These are phyloP conservation scores for Saguinus imperator DNA, from an alignment of 2,113 vertebrate species.

Conservation along the genomic window DNA sequence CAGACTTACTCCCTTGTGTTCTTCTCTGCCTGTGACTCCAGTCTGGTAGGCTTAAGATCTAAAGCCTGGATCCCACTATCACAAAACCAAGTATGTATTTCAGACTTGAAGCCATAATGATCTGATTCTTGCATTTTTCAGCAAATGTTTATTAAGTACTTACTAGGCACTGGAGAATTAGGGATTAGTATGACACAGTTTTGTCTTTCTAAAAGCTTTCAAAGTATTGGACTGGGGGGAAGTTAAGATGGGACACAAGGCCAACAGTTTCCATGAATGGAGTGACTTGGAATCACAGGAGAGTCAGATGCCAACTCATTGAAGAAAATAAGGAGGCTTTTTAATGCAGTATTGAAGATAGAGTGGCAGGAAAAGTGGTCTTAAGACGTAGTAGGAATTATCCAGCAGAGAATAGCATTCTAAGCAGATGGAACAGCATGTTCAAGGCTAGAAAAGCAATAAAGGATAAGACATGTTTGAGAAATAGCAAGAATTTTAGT, in stretches of 20 bases:
- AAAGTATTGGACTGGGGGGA: background rate
- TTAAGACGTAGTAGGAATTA: background rate
- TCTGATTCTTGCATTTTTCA: slow-evolving; percentile 2
- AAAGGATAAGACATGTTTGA: background rate
- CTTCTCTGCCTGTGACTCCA: background rate
- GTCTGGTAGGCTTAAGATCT: background rate
- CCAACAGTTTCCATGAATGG: background rate
- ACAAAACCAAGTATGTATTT: slow-evolving; percentile 2
- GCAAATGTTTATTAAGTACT: slow-evolving; percentile 26
- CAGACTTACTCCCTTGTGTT: background rate
- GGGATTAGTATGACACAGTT: background rate
- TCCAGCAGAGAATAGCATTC: background rate
- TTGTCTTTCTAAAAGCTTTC: slow-evolving; percentile 29
- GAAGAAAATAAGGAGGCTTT: background rate
- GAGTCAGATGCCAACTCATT: background rate
- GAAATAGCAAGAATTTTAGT: slow-evolving; percentile 35
- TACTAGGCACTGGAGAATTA: background rate
- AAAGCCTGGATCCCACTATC: slow-evolving; percentile 3
- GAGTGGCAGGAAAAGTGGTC: background rate
- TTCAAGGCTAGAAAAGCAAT: slow-evolving; percentile 28
- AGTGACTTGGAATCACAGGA: background rate
- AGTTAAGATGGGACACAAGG: background rate
- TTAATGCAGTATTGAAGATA: background rate
- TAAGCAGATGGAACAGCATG: background rate
- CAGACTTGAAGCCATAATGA: background rate